Percentiles rank a stretch among this genome's conserved stretches.
Conservation (phyloP, 2,113 vertebrate species). For the Dipodomys spectabilis region DNA sequence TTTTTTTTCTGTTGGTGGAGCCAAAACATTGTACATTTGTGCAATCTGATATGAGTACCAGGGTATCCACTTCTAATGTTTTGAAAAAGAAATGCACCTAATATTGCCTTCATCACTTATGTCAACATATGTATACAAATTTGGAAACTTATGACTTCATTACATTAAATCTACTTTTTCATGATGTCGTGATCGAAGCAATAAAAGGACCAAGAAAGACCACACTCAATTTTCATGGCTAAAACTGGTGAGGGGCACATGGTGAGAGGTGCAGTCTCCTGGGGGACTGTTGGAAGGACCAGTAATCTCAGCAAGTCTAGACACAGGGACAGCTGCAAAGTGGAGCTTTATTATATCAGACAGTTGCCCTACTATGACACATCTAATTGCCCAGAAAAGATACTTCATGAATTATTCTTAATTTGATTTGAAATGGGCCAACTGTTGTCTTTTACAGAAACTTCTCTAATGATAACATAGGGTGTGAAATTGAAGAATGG, state of each 20-base stretch:
- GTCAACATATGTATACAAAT: slow-evolving; percentile 65
- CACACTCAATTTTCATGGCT: slow-evolving; percentile 82
- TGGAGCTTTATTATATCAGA: slow-evolving; percentile 91
- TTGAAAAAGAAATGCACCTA: slow-evolving; percentile 74
- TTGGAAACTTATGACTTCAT: slow-evolving; percentile 81
- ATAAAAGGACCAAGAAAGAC: slow-evolving; percentile 84
- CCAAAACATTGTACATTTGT: slow-evolving; percentile 26
- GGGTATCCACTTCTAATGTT: slow-evolving; percentile 21
- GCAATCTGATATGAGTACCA: slow-evolving; percentile 66
- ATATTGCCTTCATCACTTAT: slow-evolving; percentile 71
- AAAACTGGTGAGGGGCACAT: slow-evolving; percentile 80
- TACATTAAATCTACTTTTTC: slow-evolving; percentile 85
- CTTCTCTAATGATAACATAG: slow-evolving; percentile 85
- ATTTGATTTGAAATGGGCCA: slow-evolving; percentile 98
- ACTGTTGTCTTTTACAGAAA: slow-evolving; percentile 91
- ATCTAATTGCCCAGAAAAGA: slow-evolving; percentile 99
- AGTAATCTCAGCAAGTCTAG: slow-evolving; percentile 89
- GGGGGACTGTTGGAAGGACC: slow-evolving; percentile 81
- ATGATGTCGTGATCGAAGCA: slow-evolving; percentile 83
- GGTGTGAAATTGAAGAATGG: slow-evolving; percentile 73
- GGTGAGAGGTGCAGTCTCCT: slow-evolving; percentile 56
- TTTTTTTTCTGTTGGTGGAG: not conserved
- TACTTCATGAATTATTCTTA: slow-evolving; percentile 94
- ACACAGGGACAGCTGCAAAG: slow-evolving; percentile 92
- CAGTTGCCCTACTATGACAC: slow-evolving; percentile 92